Evolutionary conservation across 2,888 invertebrate species (phyloP).

Genomic region (Acholoe squamosa): DNA sequence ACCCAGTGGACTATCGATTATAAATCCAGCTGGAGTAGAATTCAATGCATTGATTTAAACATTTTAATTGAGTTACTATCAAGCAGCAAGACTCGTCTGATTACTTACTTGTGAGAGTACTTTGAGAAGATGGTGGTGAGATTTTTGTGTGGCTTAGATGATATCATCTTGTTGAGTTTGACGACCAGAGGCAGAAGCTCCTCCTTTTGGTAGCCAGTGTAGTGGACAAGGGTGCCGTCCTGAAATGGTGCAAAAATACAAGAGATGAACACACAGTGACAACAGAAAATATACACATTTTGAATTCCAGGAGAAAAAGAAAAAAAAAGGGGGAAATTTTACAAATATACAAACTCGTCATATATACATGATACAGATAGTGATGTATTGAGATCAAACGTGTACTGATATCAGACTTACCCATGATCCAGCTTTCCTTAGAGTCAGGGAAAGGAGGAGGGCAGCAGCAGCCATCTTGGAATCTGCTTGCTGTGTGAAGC

Average conservation of each 20-base stretch:
- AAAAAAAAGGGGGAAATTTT: background rate
- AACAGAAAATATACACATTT: background rate
- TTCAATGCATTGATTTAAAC: too few species aligned
- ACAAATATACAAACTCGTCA: background rate
- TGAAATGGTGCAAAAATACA: slow-evolving; percentile 67
- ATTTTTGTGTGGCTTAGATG: slow-evolving; percentile 90
- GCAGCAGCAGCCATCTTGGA: slow-evolving; percentile 95
- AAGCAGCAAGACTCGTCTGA: background rate
- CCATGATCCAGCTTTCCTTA: slow-evolving; percentile 88
- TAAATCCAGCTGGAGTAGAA: too few species aligned
- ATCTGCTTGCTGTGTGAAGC: slow-evolving; percentile 90
- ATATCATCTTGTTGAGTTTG: slow-evolving; percentile 90
- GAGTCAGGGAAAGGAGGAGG: slow-evolving; percentile 92
- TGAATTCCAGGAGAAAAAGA: background rate
- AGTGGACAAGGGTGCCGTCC: slow-evolving; percentile 81
- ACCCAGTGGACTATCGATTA: too few species aligned
- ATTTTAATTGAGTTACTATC: background rate
- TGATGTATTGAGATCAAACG: too few species aligned
- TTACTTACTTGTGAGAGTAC: slow-evolving; percentile 89
- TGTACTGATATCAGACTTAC: slow-evolving; percentile 85
- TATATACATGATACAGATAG: background rate
- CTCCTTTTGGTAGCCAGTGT: slow-evolving; percentile 88
- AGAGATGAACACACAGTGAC: background rate
- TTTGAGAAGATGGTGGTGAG: slow-evolving; percentile 94
- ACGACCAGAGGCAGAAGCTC: slow-evolving; percentile 90